Conservation (phyloP, 2,888 invertebrate species). For the Agonopterix heracliana region DNA sequence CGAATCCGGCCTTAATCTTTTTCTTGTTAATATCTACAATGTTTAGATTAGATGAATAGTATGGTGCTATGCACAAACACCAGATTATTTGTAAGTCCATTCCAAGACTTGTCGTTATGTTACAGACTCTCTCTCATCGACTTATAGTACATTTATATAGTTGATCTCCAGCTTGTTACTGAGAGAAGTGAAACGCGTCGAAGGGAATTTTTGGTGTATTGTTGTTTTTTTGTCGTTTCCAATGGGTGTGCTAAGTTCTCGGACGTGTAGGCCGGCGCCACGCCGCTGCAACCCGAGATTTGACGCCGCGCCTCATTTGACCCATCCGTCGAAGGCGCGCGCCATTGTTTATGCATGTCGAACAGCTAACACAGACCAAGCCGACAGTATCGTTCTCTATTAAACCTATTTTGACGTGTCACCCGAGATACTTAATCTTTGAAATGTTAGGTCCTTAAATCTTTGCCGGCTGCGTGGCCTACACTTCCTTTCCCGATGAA, state of each 20-base stretch:
- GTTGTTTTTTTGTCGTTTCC: slow-evolving; percentile 42
- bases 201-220: slow-evolving; percentile 45
- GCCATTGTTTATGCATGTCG: slow-evolving; percentile 60
- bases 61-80: too few relatives aligned
- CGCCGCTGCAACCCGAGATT: slow-evolving; percentile 65
- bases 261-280: slow-evolving; percentile 61
- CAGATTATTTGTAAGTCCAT: too few relatives aligned
- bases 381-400: slow-evolving; percentile 1
- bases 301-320: slow-evolving; percentile 68
- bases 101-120: too few relatives aligned
- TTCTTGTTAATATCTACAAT: too few relatives aligned
- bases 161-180: slow-evolving; percentile 48
- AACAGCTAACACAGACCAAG: slow-evolving; percentile 37
- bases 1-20: too few relatives aligned
- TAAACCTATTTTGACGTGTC: slow-evolving; percentile 27
- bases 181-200: slow-evolving; percentile 54
- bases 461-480: too few relatives aligned
- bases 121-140: too few relatives aligned
- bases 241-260: slow-evolving; percentile 60
- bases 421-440: slow-evolving; percentile 26
- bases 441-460: too few relatives aligned
- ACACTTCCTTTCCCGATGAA: too few relatives aligned
- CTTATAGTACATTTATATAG: too few relatives aligned
- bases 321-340: slow-evolving; percentile 47
- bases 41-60: too few relatives aligned